Percentiles rank a stretch among this genome's conserved stretches.
phyloP scores from a whole-genome alignment of 2,113 vertebrate genomes.

The Argyrosomus japonicus region DNA sequence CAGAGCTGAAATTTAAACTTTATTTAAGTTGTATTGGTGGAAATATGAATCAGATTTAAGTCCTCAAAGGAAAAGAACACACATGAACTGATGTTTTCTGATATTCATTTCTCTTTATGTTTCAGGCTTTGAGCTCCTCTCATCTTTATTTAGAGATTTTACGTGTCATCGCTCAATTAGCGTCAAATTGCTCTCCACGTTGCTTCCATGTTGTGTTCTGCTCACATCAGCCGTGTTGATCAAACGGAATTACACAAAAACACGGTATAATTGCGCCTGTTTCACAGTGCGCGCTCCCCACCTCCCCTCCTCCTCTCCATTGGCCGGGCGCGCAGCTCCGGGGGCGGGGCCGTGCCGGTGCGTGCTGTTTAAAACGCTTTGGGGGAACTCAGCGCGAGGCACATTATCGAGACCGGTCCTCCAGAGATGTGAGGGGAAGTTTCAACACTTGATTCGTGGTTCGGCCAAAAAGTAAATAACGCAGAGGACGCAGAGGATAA shows the following conservation, averaged over 20 bases:
- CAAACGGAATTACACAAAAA: conserved; percentile 6
- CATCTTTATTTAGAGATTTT: background rate
- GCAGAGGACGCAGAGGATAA: conserved; percentile 44
- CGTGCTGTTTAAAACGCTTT: conserved; percentile 79
- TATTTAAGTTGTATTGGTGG: no score
- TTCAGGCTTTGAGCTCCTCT: background rate
- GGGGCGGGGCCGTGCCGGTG: conserved; percentile 70
- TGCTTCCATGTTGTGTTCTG: conserved; percentile 16
- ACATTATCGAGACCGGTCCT: conserved; percentile 71
- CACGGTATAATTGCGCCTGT: background rate
- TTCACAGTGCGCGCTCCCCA: conserved; percentile 1
- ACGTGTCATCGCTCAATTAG: conserved; percentile 16
- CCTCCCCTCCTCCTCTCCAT: conserved; percentile 35
- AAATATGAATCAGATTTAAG: background rate
- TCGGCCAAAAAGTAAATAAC: conserved; percentile 23
- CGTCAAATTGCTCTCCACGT: background rate
- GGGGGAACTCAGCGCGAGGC: conserved; percentile 61
- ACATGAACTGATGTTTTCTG: no score
- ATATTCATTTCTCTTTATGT: background rate
- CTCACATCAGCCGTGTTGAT: conserved; percentile 1
- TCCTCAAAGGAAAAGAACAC: background rate
- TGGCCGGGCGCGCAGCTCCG: conserved; percentile 43
- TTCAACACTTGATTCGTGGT: conserved; percentile 12
- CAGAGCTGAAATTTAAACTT: background rate
- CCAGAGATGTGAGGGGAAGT: conserved; percentile 37